Percentiles rank a stretch among this genome's conserved stretches.
Evolutionary conservation across 2,888 invertebrate genomes (phyloP).

Genomic region (Ellobium chinense): DNA sequence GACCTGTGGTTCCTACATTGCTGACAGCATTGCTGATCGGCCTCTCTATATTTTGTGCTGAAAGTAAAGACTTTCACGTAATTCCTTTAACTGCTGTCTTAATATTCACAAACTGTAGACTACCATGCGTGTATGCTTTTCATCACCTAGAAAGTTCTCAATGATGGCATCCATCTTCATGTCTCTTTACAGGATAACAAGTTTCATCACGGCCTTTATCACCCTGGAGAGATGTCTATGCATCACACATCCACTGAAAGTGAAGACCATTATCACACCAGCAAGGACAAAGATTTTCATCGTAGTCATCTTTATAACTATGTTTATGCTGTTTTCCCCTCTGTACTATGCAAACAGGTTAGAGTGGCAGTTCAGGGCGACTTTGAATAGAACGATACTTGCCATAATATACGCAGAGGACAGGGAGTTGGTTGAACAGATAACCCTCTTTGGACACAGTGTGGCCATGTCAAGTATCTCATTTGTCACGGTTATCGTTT

Average conservation of each 20-base stretch:
- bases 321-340: background rate
- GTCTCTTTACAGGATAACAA: background rate
- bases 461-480: background rate
- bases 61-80: too few species aligned
- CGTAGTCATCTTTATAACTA: background rate
- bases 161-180: too few species aligned
- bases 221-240: conserved; percentile 12
- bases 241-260: background rate
- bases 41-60: too few species aligned
- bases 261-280: conserved; percentile 8
- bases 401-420: background rate
- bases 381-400: background rate
- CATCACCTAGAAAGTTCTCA: too few species aligned
- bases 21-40: too few species aligned
- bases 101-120: too few species aligned
- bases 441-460: background rate
- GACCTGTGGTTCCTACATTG: too few species aligned
- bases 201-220: conserved; percentile 17
- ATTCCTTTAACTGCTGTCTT: too few species aligned
- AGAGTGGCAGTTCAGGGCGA: background rate
- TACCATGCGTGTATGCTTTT: too few species aligned
- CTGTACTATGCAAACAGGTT: background rate
- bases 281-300: background rate
- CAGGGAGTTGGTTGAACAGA: background rate
- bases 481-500: background rate